phyloP scores from a whole-genome alignment of 1,140 invertebrate genomes.

The Telenomus remus region DNA sequence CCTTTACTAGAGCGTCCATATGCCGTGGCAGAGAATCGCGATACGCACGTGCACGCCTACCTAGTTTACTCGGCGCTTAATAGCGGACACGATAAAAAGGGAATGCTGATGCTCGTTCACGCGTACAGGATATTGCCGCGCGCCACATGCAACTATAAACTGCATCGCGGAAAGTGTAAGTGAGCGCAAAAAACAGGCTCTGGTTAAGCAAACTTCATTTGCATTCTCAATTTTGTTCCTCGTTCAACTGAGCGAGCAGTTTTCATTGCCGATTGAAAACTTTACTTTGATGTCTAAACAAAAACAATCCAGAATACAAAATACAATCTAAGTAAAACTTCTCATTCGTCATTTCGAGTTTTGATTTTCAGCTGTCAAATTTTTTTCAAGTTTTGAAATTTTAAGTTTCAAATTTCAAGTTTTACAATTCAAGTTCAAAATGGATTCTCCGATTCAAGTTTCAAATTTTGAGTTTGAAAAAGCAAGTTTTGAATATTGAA shows the following conservation, averaged over 20 bases:
- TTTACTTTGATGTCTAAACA: too few species aligned
- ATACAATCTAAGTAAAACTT: too few species aligned
- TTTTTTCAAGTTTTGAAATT: too few species aligned
- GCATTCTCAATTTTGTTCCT: conserved; percentile 12
- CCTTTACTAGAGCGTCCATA: conserved; percentile 42
- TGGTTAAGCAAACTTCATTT: conserved; percentile 32
- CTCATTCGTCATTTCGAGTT: too few species aligned
- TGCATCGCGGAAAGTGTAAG: conserved; percentile 38
- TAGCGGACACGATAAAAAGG: conserved; percentile 52
- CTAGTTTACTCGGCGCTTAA: conserved; percentile 54
- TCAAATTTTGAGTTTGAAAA: too few species aligned
- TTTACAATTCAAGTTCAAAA: too few species aligned
- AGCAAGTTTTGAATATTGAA: too few species aligned
- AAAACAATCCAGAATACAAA: too few species aligned
- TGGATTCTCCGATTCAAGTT: too few species aligned
- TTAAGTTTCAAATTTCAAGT: too few species aligned
- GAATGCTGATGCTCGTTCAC: conserved; percentile 44
- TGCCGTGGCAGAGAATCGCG: conserved; percentile 43
- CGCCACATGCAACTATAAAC: conserved; percentile 43
- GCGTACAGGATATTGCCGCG: conserved; percentile 36
- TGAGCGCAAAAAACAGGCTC: conserved; percentile 12
- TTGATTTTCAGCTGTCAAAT: too few species aligned
- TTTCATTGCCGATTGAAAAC: background rate
- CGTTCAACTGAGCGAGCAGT: conserved; percentile 15
- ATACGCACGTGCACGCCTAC: conserved; percentile 57